These are phyloP conservation scores for Cosmia pyralina DNA, from an alignment of 2,888 invertebrate species.

Conservation along the genomic window DNA sequence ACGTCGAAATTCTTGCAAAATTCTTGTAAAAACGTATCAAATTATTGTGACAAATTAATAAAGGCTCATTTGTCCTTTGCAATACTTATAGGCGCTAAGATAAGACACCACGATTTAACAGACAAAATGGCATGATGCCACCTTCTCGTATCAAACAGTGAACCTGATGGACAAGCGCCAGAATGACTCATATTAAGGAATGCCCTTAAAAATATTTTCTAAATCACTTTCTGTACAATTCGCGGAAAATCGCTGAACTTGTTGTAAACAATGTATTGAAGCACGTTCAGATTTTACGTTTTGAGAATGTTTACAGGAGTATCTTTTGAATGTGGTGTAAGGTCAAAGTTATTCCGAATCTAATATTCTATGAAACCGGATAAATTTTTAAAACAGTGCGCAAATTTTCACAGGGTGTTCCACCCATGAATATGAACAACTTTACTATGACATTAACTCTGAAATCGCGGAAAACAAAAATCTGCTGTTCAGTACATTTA, in stretches of 20 bases:
- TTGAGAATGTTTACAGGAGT: constrained; percentile 18
- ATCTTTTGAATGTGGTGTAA: background rate
- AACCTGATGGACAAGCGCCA: constrained; percentile 75
- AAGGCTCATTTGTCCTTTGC: constrained; percentile 24
- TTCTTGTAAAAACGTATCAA: background rate
- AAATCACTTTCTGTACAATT: constrained; percentile 62
- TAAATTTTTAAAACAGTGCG: too few species aligned
- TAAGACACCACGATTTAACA: constrained; percentile 36
- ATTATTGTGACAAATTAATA: constrained; percentile 31
- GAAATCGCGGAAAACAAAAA: too few species aligned
- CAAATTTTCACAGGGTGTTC: too few species aligned
- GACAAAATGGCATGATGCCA: constrained; percentile 69
- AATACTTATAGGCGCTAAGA: constrained; percentile 30
- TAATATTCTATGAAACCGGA: background rate
- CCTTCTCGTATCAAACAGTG: constrained; percentile 60
- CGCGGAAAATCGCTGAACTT: constrained; percentile 49
- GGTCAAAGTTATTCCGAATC: background rate
- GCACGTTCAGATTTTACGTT: constrained; percentile 13
- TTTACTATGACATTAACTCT: too few species aligned
- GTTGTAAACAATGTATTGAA: constrained; percentile 35
- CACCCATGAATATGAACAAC: too few species aligned
- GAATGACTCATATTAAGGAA: constrained; percentile 76
- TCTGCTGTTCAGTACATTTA: too few species aligned
- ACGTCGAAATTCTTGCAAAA: constrained; percentile 7
- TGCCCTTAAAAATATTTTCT: constrained; percentile 74